phyloP scores from a whole-genome alignment of 2,888 invertebrate species.

The Stomorhina lunata region DNA sequence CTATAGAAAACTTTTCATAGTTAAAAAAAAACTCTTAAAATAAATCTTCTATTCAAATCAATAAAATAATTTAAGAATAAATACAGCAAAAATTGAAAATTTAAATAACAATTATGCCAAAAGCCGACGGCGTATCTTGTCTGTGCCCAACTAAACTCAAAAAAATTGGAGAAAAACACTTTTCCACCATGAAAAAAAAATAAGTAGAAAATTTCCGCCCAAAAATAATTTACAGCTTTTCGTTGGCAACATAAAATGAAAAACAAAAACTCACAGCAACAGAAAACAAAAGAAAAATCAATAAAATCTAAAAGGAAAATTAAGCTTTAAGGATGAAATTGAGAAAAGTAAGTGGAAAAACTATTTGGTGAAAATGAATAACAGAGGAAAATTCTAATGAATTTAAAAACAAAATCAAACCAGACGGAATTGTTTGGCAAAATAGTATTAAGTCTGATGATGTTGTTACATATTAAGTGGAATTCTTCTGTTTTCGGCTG shows the following conservation, averaged over 20 bases:
- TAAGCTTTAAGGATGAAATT: conserved; percentile 28
- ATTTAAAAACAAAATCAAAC: conserved; percentile 10
- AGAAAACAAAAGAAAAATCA: conserved; percentile 35
- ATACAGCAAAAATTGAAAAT: neutral
- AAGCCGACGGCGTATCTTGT: conserved; percentile 48
- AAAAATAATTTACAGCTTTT: conserved; percentile 48
- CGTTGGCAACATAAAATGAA: neutral
- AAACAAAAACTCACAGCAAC: neutral
- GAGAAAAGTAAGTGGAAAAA: conserved; percentile 15
- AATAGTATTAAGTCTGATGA: neutral
- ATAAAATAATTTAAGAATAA: neutral
- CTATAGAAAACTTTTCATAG: too few relatives aligned
- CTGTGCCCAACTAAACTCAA: conserved; percentile 26
- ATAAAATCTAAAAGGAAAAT: conserved; percentile 21
- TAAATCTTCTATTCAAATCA: neutral
- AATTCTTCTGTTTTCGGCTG: too few relatives aligned
- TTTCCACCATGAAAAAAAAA: conserved; percentile 4
- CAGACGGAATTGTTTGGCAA: neutral
- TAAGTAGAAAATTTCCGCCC: neutral
- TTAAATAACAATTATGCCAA: conserved; percentile 20
- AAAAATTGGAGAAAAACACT: neutral
- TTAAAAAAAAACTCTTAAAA: too few relatives aligned
- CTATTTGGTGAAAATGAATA: too few relatives aligned
- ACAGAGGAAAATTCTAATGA: conserved; percentile 31
- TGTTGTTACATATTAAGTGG: neutral